phyloP scores from a whole-genome alignment of 2,797 vertebrate species.

The Lithobates sylvaticus region DNA sequence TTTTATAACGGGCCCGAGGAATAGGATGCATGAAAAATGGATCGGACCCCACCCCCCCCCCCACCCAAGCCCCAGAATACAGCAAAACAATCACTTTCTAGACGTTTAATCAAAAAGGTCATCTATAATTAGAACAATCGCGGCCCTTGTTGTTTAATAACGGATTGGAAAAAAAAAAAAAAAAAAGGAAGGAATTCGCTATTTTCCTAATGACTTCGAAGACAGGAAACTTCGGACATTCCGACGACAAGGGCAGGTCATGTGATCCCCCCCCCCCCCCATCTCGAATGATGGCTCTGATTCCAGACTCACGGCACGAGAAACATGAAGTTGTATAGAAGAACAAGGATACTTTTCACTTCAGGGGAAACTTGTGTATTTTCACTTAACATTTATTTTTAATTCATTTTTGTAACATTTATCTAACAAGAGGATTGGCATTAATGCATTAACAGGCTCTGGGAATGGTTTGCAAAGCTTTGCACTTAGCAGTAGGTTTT shows the following conservation, averaged over 20 bases:
- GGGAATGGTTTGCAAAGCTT: no score
- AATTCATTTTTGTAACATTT: neutral
- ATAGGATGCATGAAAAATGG: constrained; percentile 61
- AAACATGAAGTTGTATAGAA: neutral
- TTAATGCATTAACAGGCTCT: neutral
- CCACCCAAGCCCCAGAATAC: constrained; percentile 58
- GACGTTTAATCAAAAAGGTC: constrained; percentile 67
- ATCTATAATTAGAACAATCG: constrained; percentile 74
- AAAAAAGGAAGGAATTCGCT: constrained; percentile 65
- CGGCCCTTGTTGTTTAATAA: constrained; percentile 67
- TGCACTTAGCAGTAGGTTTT: no score
- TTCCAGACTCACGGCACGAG: neutral
- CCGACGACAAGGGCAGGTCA: constrained; percentile 26
- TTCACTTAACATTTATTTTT: neutral
- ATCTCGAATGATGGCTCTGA: neutral
- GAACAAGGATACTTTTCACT: neutral
- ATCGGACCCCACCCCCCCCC: no score
- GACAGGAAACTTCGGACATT: constrained; percentile 49
- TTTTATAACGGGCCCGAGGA: constrained; percentile 63
- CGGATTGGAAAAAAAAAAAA: constrained; percentile 56
- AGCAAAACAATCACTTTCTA: constrained; percentile 63
- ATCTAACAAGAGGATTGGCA: neutral
- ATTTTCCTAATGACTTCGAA: constrained; percentile 64
- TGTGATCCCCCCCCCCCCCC: neutral
- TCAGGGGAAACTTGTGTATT: neutral